Evolutionary conservation across 1,140 invertebrate species (phyloP), one percentile per base, ranked within the genome.

Genomic region (Tribolium madens): DNA sequence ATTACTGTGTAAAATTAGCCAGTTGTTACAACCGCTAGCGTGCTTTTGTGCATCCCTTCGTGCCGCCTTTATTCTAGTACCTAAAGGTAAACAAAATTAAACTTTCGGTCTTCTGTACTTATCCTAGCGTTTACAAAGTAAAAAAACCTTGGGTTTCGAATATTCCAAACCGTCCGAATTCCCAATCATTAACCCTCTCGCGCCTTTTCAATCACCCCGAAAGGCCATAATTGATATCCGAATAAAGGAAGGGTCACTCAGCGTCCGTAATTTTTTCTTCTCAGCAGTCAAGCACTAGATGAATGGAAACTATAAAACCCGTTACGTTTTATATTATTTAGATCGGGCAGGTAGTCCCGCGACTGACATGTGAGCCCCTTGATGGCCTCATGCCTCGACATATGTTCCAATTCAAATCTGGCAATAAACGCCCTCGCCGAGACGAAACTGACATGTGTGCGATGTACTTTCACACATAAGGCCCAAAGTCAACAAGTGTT

Each of bases 241-340:
- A 18, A 76, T 33, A 71, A 76, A 76, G 53, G 69, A 57, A 21
- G 15, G 70, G 69, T 60, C 75, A 76, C 69, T 73, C 33, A 15
- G 21, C 33, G 15, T 36, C 26, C 18, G 36, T 76, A 15, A 76
- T 72, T 76, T 76, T 76, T 76, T 76, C 53, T 48, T 76, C 64
- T 42, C 64, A 76, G 68, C 75, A 73, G 75, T 72, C 69, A 48
- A 47, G n/a, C 46, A 10, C 18, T 17, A 60, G 70, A 76, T 76
- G 75, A 76, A 76, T 76, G 75, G 60, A 76, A 76, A 76, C 75
- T 72, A 72, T 73, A 73, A 76, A 71, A 72, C 69, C 75, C 75
- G 75, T 76, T 76, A 76, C 75, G 42, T 57, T 72, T 70, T 60
- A 53, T 70, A 76, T 76, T 71, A 72, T 60, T 76, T 73, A 46